A percentile compares a stretch with the other conserved stretches of the same genome.
phyloP scores from a whole-genome alignment of 2,888 invertebrate genomes.

The Phalera bucephala region DNA sequence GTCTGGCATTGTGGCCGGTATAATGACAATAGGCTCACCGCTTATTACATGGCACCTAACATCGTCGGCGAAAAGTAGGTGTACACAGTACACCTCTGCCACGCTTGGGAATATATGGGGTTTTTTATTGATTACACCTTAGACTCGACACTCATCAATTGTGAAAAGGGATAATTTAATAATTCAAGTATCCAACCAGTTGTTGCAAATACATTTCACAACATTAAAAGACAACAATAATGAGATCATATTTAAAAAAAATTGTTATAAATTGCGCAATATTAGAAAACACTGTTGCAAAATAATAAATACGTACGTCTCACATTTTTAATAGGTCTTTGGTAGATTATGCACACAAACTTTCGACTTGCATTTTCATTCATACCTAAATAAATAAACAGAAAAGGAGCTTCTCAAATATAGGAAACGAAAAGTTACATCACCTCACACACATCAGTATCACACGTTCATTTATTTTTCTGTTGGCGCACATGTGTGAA shows the following conservation, averaged over 20 bases:
- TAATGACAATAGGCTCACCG: no score
- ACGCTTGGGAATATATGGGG: no score
- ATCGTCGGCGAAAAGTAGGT: no score
- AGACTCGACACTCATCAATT: no score
- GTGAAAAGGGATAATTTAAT: no score
- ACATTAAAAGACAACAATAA: neutral
- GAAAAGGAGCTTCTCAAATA: conserved; percentile 26
- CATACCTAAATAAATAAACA: conserved; percentile 14
- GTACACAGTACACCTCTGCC: no score
- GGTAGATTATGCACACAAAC: conserved; percentile 10
- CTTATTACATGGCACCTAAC: no score
- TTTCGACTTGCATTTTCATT: conserved; percentile 7
- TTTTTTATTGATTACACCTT: no score
- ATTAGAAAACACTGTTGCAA: conserved; percentile 6
- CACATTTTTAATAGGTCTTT: conserved; percentile 1
- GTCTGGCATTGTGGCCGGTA: no score
- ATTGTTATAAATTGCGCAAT: conserved; percentile 15
- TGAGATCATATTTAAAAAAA: neutral
- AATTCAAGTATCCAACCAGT: no score
- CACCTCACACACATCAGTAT: conserved; percentile 1
- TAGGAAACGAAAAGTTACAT: conserved; percentile 19
- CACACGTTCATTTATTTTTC: conserved; percentile 21
- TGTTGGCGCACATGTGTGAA: conserved; percentile 17
- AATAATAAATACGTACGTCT: conserved; percentile 2
- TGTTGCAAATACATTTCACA: neutral